phyloP scores from a whole-genome alignment of 2,888 invertebrate species.

The Opisthograptis luteolata region DNA sequence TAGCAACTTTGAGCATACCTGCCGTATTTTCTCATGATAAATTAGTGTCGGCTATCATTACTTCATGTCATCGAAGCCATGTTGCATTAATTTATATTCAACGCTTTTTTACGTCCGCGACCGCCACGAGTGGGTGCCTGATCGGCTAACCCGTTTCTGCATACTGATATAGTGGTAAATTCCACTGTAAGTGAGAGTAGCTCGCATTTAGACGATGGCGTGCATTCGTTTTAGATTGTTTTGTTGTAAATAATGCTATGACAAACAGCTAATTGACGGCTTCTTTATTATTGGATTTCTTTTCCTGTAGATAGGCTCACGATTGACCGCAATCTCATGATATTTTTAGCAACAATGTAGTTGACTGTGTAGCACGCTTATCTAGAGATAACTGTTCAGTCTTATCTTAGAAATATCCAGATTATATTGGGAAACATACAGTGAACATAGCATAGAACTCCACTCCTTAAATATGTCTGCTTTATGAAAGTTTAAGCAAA shows the following conservation, averaged over 20 bases:
- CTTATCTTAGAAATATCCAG: no score
- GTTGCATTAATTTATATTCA: constrained; percentile 28
- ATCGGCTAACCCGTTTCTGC: constrained; percentile 49
- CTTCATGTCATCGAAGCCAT: constrained; percentile 8
- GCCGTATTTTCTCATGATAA: neutral
- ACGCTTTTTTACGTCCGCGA: constrained; percentile 31
- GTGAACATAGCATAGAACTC: no score
- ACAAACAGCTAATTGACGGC: neutral
- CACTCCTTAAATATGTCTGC: no score
- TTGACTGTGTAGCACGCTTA: no score
- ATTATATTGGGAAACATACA: no score
- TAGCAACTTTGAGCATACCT: neutral
- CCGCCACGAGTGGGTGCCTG: constrained; percentile 46
- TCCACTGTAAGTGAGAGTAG: constrained; percentile 61
- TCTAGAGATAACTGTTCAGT: no score
- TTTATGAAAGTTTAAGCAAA: no score
- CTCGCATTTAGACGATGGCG: constrained; percentile 25
- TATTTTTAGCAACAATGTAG: no score
- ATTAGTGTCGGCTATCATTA: constrained; percentile 5
- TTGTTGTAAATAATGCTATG: neutral
- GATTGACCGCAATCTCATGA: no score
- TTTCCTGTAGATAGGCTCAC: no score
- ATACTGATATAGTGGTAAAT: constrained; percentile 52
- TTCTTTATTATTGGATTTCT: neutral
- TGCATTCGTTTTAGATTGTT: constrained; percentile 21